Evolutionary conservation across 2,888 invertebrate genomes (phyloP).

Genomic region (Hylaea fasciaria): DNA sequence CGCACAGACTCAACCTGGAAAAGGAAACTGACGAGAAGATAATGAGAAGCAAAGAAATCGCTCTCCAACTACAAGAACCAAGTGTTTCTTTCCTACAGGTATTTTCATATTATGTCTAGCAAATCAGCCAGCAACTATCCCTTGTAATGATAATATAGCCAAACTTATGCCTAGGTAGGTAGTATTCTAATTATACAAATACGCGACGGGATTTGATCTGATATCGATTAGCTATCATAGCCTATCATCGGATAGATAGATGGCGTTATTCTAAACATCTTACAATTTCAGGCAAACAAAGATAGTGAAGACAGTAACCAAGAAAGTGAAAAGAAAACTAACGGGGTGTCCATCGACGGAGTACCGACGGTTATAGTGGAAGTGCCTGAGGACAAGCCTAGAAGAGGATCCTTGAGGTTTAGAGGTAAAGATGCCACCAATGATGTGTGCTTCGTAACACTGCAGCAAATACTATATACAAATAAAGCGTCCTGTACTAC

Average conservation of each 20-base stretch:
- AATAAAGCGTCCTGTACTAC: not conserved
- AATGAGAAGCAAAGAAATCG: constrained; percentile 89
- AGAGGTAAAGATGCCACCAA: constrained; percentile 72
- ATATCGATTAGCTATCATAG: no score
- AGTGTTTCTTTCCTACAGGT: constrained; percentile 85
- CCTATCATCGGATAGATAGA: no score
- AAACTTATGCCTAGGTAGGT: no score
- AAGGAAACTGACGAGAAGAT: constrained; percentile 91
- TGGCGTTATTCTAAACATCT: no score
- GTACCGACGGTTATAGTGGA: constrained; percentile 68
- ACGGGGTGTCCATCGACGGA: constrained; percentile 68
- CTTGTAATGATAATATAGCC: not conserved
- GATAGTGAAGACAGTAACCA: constrained; percentile 54
- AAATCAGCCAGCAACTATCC: not conserved
- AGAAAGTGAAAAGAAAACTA: constrained; percentile 66
- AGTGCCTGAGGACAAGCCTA: constrained; percentile 68
- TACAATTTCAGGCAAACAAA: constrained; percentile 60
- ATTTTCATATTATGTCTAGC: constrained; percentile 15
- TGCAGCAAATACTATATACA: not conserved
- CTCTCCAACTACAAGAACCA: constrained; percentile 87
- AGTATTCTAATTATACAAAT: no score
- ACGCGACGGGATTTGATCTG: no score
- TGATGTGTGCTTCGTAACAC: no score
- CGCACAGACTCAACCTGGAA: constrained; percentile 89
- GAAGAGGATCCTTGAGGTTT: constrained; percentile 83